These are phyloP conservation scores for Tridacna gigas DNA, from an alignment of 2,888 invertebrate genomes.

Conservation along the genomic window DNA sequence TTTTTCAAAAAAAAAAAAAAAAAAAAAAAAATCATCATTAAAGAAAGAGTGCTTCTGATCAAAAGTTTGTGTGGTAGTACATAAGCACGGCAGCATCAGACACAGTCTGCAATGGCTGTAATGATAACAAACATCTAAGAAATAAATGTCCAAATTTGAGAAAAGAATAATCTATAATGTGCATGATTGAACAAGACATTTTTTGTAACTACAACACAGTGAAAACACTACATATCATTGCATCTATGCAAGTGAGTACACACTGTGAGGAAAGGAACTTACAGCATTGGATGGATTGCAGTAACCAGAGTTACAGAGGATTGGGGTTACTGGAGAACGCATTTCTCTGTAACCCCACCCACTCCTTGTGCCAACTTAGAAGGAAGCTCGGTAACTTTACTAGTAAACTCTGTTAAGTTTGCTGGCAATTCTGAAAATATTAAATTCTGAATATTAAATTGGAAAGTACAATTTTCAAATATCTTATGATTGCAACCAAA, in stretches of 20 bases:
- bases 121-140: background rate
- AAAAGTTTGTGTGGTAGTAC: too few species aligned
- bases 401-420: slow-evolving; percentile 78
- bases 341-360: slow-evolving; percentile 83
- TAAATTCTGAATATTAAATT: slow-evolving; percentile 5
- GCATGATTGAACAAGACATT: slow-evolving; percentile 24
- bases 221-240: slow-evolving; percentile 18
- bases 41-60: too few species aligned
- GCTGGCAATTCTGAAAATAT: slow-evolving; percentile 62
- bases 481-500: too few species aligned
- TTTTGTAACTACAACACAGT: slow-evolving; percentile 4
- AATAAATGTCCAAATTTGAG: background rate
- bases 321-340: slow-evolving; percentile 79
- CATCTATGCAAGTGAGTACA: slow-evolving; percentile 24
- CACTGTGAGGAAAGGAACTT: slow-evolving; percentile 42
- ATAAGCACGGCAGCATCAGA: too few species aligned
- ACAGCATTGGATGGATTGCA: slow-evolving; percentile 56
- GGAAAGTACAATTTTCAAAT: background rate
- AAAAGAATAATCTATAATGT: background rate
- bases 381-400: slow-evolving; percentile 83
- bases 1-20: too few species aligned
- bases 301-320: slow-evolving; percentile 39
- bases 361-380: slow-evolving; percentile 82
- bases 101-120: background rate
- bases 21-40: too few species aligned